Conservation (phyloP, 2,113 vertebrate genomes). For the Prunella fulvescens region DNA sequence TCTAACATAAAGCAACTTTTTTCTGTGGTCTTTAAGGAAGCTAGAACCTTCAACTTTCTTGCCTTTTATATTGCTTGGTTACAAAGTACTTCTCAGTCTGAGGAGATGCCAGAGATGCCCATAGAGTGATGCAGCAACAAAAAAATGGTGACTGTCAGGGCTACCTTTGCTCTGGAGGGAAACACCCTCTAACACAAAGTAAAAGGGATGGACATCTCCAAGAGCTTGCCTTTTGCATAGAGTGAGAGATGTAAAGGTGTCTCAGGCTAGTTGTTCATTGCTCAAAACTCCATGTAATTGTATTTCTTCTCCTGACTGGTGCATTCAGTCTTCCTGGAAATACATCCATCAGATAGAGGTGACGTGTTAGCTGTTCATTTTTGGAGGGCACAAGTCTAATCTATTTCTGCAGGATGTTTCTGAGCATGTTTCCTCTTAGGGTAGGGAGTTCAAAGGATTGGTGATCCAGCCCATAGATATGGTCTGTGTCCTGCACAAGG, state of each 20-base stretch:
- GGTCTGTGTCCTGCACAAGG: background rate
- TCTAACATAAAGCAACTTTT: background rate
- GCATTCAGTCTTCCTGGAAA: background rate
- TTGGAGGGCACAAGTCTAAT: background rate
- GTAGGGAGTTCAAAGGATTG: background rate
- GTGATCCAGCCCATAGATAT: background rate
- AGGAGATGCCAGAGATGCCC: background rate
- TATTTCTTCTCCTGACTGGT: background rate
- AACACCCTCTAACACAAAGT: background rate
- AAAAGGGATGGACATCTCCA: background rate
- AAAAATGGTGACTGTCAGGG: rapidly evolving
- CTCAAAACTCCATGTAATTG: background rate
- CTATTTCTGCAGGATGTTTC: background rate
- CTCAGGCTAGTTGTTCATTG: background rate
- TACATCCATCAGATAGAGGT: background rate
- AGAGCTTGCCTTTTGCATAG: background rate
- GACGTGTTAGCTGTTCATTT: background rate
- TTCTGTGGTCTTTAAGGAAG: background rate
- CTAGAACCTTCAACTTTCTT: background rate
- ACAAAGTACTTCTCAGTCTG: background rate
- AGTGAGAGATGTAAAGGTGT: background rate
- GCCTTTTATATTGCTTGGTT: background rate
- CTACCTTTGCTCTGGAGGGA: background rate
- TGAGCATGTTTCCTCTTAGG: background rate
- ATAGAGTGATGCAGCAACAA: background rate